phyloP scores from a whole-genome alignment of 2,888 invertebrate species.

The Ophonus ardosiacus region DNA sequence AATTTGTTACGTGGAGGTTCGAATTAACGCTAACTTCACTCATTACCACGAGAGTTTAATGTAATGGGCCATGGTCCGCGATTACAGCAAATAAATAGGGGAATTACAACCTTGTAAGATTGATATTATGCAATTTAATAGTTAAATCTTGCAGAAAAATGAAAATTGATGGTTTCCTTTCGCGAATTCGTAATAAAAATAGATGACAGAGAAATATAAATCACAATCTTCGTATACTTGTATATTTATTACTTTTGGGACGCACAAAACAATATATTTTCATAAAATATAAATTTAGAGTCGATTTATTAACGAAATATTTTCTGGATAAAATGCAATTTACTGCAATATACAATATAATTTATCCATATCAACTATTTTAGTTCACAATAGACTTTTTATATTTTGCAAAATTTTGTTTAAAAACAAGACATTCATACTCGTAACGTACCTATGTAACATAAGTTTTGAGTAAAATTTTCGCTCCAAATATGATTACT shows the following conservation, averaged over 20 bases:
- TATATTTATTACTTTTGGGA: conserved; percentile 49
- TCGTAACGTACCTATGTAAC: too few relatives aligned
- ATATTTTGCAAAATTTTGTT: too few relatives aligned
- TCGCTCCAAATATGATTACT: too few relatives aligned
- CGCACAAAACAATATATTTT: background rate
- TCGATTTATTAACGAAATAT: background rate
- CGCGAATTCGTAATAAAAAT: background rate
- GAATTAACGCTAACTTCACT: background rate
- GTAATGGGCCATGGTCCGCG: background rate
- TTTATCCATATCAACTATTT: too few relatives aligned
- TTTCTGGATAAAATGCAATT: too few relatives aligned
- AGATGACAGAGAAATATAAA: conserved; percentile 22
- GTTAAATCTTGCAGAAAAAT: background rate
- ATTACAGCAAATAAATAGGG: background rate
- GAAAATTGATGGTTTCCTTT: background rate
- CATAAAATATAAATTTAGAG: background rate
- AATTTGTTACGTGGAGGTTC: background rate
- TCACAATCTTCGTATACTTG: conserved; percentile 45
- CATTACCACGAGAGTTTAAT: background rate
- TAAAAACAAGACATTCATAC: too few relatives aligned
- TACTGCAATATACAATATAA: too few relatives aligned
- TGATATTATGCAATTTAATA: background rate
- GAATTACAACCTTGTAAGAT: background rate
- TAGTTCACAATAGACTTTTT: too few relatives aligned
- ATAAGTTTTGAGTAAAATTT: too few relatives aligned